A percentile compares a stretch with the other conserved stretches of the same genome.
These are phyloP conservation scores for Pardalotus punctatus DNA, from an alignment of 2,113 vertebrate genomes.

Conservation along the genomic window DNA sequence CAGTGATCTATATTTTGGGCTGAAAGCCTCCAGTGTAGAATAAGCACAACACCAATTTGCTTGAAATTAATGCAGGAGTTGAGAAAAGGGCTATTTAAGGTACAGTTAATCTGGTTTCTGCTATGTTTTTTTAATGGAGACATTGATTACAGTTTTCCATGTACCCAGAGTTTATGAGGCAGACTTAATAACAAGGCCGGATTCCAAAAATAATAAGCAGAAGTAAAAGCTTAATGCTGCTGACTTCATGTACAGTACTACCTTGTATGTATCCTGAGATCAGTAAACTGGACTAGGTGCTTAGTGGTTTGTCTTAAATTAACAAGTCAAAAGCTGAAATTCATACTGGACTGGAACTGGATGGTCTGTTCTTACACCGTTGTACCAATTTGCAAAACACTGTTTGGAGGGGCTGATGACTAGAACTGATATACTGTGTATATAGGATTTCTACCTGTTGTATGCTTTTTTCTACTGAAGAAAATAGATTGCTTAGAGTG, in stretches of 20 bases:
- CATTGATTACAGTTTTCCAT: neutral
- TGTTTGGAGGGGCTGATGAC: neutral
- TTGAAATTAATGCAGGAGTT: neutral
- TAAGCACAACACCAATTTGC: neutral
- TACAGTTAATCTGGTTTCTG: neutral
- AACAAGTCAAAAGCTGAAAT: neutral
- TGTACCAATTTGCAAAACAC: neutral
- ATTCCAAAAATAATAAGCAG: neutral
- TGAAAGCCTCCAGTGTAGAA: neutral
- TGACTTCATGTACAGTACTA: neutral
- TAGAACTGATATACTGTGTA: slow-evolving; percentile 70
- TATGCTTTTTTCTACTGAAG: slow-evolving; percentile 64
- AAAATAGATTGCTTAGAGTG: slow-evolving; percentile 61
- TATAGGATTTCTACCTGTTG: slow-evolving; percentile 57
- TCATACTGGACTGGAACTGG: neutral
- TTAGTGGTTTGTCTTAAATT: neutral
- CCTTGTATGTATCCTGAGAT: neutral
- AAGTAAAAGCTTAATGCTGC: neutral
- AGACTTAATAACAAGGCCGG: neutral
- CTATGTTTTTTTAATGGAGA: neutral
- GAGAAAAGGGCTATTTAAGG: neutral
- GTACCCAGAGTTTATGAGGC: neutral
- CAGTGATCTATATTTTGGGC: neutral
- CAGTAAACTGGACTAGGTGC: neutral
- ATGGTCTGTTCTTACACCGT: neutral